phyloP scores from a whole-genome alignment of 2,888 invertebrate genomes.

The Abrostola triplasia region DNA sequence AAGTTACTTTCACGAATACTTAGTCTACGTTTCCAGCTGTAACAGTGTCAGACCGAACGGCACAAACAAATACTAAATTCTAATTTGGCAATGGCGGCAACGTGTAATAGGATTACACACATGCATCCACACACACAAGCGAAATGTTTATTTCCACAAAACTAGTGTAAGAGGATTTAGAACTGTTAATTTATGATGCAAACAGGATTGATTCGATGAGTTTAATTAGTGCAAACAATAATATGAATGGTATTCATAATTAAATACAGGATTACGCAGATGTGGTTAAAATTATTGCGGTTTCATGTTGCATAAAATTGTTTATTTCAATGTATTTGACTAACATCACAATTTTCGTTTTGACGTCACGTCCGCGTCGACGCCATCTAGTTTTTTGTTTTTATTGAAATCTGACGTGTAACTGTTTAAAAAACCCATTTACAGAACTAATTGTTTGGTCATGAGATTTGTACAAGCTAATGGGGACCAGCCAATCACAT shows the following conservation, averaged over 20 bases:
- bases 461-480: neutral
- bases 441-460: neutral
- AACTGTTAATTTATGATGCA: conserved; percentile 31
- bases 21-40: neutral
- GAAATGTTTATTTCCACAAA: conserved; percentile 38
- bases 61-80: conserved; percentile 43
- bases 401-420: no score
- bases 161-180: conserved; percentile 37
- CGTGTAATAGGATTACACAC: conserved; percentile 47
- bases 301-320: no score
- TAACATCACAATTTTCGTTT: no score
- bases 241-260: conserved; percentile 19
- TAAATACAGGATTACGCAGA: neutral
- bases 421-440: no score
- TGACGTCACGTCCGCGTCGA: no score
- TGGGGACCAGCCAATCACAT: no score
- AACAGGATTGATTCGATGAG: conserved; percentile 35
- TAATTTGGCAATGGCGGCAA: conserved; percentile 36
- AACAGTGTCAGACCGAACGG: conserved; percentile 12
- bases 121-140: conserved; percentile 23
- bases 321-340: no score
- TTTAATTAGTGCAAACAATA: conserved; percentile 23
- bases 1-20: no score
- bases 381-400: no score
- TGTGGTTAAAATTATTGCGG: no score